Conservation (phyloP, 2,797 vertebrate species). For the Gephyroberyx darwinii region DNA sequence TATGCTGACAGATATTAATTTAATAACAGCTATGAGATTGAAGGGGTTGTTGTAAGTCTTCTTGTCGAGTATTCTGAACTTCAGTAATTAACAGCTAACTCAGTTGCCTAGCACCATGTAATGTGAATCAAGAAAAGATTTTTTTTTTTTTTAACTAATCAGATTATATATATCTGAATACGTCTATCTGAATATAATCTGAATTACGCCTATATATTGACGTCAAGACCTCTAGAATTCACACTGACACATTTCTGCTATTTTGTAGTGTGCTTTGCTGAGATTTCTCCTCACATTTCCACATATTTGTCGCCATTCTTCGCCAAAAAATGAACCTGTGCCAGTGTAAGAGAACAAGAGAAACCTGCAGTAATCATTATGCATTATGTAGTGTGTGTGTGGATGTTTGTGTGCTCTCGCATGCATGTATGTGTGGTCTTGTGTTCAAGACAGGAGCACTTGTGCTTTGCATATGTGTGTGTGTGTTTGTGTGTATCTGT, state of each 20-base stretch:
- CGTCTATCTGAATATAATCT: not conserved
- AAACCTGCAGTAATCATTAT: conserved; percentile 1
- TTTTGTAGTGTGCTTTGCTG: conserved; percentile 15
- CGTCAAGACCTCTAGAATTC: not conserved
- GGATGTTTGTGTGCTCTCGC: not conserved
- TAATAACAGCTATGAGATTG: not conserved
- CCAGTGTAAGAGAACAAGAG: conserved; percentile 12
- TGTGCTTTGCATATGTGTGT: too few relatives aligned
- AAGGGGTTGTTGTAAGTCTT: not conserved
- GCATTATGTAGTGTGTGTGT: conserved; percentile 2
- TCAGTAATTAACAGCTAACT: not conserved
- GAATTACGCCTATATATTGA: not conserved
- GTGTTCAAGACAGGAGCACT: too few relatives aligned
- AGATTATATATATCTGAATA: too few relatives aligned
- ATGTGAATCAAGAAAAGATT: not conserved
- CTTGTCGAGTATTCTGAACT: not conserved
- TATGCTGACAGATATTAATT: not conserved
- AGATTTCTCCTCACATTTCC: conserved; percentile 14
- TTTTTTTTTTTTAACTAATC: conserved; percentile 8
- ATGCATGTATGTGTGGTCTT: not conserved
- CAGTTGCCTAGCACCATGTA: not conserved
- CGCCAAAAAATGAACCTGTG: not conserved
- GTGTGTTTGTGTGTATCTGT: too few relatives aligned
- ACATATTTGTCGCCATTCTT: not conserved
- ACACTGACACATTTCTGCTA: conserved; percentile 8